These are phyloP conservation scores for Drosophila meridiana DNA, from an alignment of 2,888 invertebrate species.

Conservation along the genomic window DNA sequence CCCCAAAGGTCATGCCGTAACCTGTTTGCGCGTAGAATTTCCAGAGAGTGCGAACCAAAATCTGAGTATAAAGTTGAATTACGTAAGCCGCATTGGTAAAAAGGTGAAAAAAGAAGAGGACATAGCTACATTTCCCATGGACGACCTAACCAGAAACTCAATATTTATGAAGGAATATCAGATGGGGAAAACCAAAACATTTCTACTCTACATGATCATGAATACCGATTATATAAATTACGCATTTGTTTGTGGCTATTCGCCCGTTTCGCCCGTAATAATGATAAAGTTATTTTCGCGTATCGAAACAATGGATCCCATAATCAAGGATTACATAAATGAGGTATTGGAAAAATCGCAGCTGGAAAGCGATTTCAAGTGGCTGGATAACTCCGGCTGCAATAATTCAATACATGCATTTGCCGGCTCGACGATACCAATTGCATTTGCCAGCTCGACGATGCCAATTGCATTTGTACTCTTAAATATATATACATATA, in stretches of 20 bases:
- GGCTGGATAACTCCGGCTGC: neutral
- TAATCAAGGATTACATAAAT: neutral
- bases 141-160: neutral
- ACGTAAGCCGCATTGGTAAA: neutral
- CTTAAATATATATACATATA: neutral
- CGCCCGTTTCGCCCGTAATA: neutral
- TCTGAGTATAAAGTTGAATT: conserved; percentile 25
- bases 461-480: neutral
- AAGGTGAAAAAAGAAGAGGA: neutral
- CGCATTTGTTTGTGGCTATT: neutral
- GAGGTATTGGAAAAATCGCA: neutral
- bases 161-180: neutral
- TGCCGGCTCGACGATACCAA: neutral
- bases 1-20: conserved; percentile 27
- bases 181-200: neutral
- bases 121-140: neutral
- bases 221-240: neutral
- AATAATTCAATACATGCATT: neutral
- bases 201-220: neutral
- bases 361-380: neutral
- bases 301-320: neutral
- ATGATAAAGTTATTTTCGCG: neutral
- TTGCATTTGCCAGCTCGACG: neutral
- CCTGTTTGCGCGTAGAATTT: conserved; percentile 50
- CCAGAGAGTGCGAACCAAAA: neutral